Evolutionary conservation across 2,797 vertebrate species (phyloP), one percentile per base, ranked within the genome.

Genomic region (Moxostoma hubbsi): DNA sequence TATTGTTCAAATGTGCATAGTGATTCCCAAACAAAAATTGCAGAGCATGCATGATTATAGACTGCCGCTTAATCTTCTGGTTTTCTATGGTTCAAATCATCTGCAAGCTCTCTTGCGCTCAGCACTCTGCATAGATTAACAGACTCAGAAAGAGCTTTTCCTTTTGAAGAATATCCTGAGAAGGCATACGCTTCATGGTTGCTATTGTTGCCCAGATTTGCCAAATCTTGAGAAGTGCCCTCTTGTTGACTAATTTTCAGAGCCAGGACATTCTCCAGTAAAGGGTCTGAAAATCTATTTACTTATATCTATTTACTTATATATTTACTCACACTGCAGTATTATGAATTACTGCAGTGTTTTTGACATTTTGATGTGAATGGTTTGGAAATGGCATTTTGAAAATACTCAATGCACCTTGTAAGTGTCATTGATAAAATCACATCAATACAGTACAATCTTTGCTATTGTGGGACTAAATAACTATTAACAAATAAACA

Each of bases 101-200:
- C 68, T 53, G 63, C 67, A 67, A 69, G 63, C 62, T 81, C 65
- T 74, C 58, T 55, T 78, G 73, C 65, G 59, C 57, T 75, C 59
- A 62, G 36, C 79, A 79, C 81, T 79, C 73, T 63, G 58, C 64
- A 68, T 74, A 87, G 82, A 85, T 87, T 84, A 83, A 67, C 67
- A 77, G 49, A 46, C 77, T 79, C 16, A 55, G 55, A 83, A 85
- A 77, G 68, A 85, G 77, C 69, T 82, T 55, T 76, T 77, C 75
- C 50, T 67, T 79, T 79, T 78, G 78, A 81, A 84, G 84, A 84
- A 81, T 77, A 75, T 83, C 80, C 80, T 85, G 70, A 82, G 83
- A 86, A 85, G 82, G 81, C 71, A 80, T 78, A 78, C 68, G 77
- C 69, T 82, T 80, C 59, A 55, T 71, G 80, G 43, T 63, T 62